Conservation (phyloP, 2,113 vertebrate species). For the Lasiurus cinereus region DNA sequence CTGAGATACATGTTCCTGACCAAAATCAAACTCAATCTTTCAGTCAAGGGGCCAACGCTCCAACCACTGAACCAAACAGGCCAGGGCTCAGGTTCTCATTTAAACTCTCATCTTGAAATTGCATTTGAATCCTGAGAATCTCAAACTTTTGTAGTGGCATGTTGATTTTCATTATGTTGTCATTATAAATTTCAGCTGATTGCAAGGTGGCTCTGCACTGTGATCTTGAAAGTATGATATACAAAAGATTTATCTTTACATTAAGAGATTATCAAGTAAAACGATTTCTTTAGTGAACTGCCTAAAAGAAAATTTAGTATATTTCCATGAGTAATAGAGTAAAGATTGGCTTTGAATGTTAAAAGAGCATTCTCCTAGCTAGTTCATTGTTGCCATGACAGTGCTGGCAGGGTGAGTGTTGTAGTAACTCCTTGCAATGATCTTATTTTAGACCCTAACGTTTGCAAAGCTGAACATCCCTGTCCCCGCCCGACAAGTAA, state of each 20-base stretch:
- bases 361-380: constrained; percentile 75
- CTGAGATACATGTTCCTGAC: too few relatives aligned
- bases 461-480: constrained; percentile 75
- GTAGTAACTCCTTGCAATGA: constrained; percentile 79
- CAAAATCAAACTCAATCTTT: too few relatives aligned
- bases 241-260: constrained; percentile 58
- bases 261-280: constrained; percentile 63
- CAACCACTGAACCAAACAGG: too few relatives aligned
- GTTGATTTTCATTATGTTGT: constrained; percentile 60
- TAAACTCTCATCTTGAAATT: constrained; percentile 63
- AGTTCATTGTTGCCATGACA: constrained; percentile 82
- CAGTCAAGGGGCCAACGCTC: too few relatives aligned
- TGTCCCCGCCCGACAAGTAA: constrained; percentile 66
- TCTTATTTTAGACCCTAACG: constrained; percentile 84
- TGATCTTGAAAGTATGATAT: constrained; percentile 21
- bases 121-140: constrained; percentile 41
- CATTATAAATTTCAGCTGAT: constrained; percentile 39
- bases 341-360: constrained; percentile 75
- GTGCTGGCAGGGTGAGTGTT: constrained; percentile 77
- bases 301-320: constrained; percentile 74
- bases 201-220: background rate
- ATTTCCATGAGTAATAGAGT: constrained; percentile 76
- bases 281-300: constrained; percentile 60
- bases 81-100: constrained; percentile 52
- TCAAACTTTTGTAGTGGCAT: constrained; percentile 4